phyloP scores from a whole-genome alignment of 2,888 invertebrate species.

The Mimumesa dahlbomi region DNA sequence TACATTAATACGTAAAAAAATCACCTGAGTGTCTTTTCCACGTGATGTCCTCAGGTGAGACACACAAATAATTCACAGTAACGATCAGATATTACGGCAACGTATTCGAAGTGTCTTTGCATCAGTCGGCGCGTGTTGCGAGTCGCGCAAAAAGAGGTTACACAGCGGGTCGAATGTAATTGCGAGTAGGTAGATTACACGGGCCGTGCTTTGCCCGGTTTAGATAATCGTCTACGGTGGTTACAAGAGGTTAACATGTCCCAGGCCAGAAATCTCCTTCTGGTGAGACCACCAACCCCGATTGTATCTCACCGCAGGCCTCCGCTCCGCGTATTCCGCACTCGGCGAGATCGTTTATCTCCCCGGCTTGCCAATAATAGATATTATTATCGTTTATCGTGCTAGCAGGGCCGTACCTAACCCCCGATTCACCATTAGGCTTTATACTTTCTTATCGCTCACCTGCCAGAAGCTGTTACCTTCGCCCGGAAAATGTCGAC shows the following conservation, averaged over 20 bases:
- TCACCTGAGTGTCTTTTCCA: too few species aligned
- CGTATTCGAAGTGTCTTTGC: too few species aligned
- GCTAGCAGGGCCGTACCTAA: constrained; percentile 56
- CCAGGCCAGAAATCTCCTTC: background rate
- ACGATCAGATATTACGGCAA: too few species aligned
- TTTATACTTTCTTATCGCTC: constrained; percentile 65
- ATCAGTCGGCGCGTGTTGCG: too few species aligned
- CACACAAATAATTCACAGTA: too few species aligned
- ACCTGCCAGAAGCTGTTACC: constrained; percentile 47
- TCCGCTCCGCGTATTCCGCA: constrained; percentile 4
- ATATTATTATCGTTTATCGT: constrained; percentile 72
- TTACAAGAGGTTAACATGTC: constrained; percentile 34
- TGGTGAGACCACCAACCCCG: constrained; percentile 12
- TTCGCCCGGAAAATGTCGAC: constrained; percentile 1
- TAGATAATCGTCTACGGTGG: constrained; percentile 27
- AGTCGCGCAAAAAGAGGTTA: constrained; percentile 32
- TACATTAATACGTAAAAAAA: too few species aligned
- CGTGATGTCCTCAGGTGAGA: too few species aligned
- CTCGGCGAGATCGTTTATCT: constrained; percentile 63
- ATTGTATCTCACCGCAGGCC: constrained; percentile 7
- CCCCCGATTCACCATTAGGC: constrained; percentile 60
- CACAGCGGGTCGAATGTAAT: constrained; percentile 31
- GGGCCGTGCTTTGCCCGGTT: constrained; percentile 27
- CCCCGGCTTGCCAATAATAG: constrained; percentile 69
- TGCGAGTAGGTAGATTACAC: constrained; percentile 25